These are phyloP conservation scores for Allobates femoralis DNA, from an alignment of 2,797 vertebrate species.

Conservation along the genomic window DNA sequence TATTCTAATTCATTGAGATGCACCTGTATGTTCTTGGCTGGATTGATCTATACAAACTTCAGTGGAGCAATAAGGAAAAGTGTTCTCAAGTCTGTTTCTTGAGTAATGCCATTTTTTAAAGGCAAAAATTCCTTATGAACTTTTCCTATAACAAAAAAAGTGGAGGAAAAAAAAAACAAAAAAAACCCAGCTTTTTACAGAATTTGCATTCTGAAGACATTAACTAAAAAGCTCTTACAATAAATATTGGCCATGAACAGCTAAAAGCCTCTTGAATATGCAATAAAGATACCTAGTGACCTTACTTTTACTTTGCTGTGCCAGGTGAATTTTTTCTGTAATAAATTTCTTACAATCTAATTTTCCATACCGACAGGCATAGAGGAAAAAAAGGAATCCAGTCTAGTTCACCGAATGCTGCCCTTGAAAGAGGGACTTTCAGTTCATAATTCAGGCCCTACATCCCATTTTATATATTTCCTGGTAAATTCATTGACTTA, in stretches of 20 bases:
- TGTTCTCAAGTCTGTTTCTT: not conserved
- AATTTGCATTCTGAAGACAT: slow-evolving; percentile 53
- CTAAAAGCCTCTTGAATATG: slow-evolving; percentile 64
- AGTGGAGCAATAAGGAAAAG: not conserved
- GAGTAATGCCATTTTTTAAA: not conserved
- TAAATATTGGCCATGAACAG: slow-evolving; percentile 59
- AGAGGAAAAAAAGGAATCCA: slow-evolving; percentile 60
- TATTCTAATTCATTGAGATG: too few relatives aligned
- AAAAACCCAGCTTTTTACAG: slow-evolving; percentile 36
- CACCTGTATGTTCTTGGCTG: not conserved
- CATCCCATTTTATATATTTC: slow-evolving; percentile 57
- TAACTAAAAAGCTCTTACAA: slow-evolving; percentile 58
- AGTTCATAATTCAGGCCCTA: slow-evolving; percentile 62
- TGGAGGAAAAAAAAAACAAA: slow-evolving; percentile 28
- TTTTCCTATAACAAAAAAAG: slow-evolving; percentile 46
- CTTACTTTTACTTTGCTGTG: slow-evolving; percentile 64
- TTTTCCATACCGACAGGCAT: slow-evolving; percentile 63
- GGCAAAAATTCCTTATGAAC: slow-evolving; percentile 6
- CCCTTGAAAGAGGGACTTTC: slow-evolving; percentile 61
- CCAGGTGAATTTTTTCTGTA: slow-evolving; percentile 63
- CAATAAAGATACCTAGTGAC: slow-evolving; percentile 63
- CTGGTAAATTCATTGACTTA: slow-evolving; percentile 60
- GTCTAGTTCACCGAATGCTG: slow-evolving; percentile 58
- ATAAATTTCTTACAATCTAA: slow-evolving; percentile 64
- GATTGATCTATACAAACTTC: not conserved